phyloP scores from a whole-genome alignment of 2,113 vertebrate genomes.

The Mungos mungo region DNA sequence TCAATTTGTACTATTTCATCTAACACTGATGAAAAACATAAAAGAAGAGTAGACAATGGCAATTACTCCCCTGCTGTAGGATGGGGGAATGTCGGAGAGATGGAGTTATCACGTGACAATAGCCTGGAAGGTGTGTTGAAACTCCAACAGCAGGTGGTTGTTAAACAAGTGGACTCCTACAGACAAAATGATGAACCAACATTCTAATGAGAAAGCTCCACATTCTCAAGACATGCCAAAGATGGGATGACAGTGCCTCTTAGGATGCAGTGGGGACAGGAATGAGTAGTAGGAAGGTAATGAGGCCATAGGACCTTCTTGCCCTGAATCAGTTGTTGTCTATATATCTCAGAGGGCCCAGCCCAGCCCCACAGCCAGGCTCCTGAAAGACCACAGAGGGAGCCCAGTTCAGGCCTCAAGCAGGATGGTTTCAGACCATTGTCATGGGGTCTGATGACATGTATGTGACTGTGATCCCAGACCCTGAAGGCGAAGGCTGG shows the following conservation, averaged over 20 bases:
- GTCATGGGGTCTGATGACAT: background rate
- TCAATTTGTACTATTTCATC: background rate
- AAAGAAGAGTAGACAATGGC: background rate
- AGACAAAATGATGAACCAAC: background rate
- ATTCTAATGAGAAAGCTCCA: background rate
- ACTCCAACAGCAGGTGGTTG: background rate
- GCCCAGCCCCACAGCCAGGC: too few relatives aligned
- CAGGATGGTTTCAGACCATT: background rate
- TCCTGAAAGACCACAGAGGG: too few relatives aligned
- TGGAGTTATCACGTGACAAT: background rate
- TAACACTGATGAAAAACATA: background rate
- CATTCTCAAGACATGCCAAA: background rate
- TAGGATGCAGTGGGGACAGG: background rate
- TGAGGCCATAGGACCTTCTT: too few relatives aligned
- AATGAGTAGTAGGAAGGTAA: background rate
- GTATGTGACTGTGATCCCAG: background rate
- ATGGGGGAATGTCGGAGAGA: background rate
- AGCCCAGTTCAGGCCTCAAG: background rate
- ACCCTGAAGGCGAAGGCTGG: background rate
- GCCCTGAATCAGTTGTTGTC: too few relatives aligned
- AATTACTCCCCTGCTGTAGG: background rate
- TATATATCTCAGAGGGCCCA: too few relatives aligned
- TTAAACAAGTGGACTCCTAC: background rate
- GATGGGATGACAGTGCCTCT: too few relatives aligned
- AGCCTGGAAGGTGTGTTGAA: background rate